Evolutionary conservation across 2,797 vertebrate genomes (phyloP).

Genomic region (Diglossa cyanea): DNA sequence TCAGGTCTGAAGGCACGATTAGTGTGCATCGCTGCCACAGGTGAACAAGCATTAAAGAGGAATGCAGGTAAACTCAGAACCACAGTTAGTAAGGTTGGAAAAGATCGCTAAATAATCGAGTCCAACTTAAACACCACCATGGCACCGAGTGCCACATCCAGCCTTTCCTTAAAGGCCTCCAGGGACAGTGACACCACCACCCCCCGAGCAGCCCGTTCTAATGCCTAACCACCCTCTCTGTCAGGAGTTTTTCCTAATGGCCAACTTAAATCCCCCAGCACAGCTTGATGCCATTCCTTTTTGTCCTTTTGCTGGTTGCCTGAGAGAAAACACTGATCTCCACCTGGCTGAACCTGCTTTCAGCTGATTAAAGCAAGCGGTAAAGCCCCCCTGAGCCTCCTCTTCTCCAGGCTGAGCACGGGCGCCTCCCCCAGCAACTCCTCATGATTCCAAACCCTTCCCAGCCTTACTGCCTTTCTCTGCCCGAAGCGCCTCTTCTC

Average conservation of each 20-base stretch:
- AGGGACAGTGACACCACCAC: background rate
- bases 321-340: fast-evolving
- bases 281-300: background rate
- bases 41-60: fast-evolving
- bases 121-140: no score
- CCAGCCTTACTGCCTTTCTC: no score
- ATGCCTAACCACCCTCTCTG: fast-evolving
- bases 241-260: background rate
- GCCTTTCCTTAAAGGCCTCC: no score
- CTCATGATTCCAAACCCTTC: no score
- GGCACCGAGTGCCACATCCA: background rate
- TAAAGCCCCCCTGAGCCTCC: fast-evolving
- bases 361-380: fast-evolving
- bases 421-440: no score
- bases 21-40: background rate
- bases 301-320: no score
- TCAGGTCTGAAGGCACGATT: background rate
- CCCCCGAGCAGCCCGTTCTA: fast-evolving
- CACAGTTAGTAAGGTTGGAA: background rate
- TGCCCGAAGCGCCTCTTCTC: fast-evolving
- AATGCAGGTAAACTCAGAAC: fast-evolving
- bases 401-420: background rate
- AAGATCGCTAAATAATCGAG: background rate
- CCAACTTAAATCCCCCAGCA: background rate
- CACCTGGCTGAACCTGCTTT: no score